Evolutionary conservation across 2,888 invertebrate species (phyloP).

Genomic region (Leucania comma): DNA sequence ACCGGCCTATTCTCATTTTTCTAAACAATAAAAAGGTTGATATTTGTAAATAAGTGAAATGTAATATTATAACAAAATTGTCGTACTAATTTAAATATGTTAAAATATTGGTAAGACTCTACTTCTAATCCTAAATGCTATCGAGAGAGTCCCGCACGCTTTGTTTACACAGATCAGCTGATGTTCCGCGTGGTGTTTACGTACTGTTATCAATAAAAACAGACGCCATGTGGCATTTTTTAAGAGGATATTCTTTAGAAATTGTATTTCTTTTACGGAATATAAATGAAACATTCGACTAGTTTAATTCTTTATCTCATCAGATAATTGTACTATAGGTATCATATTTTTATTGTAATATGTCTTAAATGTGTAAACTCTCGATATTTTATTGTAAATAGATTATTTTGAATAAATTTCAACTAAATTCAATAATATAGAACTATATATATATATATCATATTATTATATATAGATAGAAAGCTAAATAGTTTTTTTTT

Average conservation of each 20-base stretch:
- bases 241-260: constrained; percentile 13
- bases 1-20: constrained; percentile 90
- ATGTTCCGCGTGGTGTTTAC: constrained; percentile 74
- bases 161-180: constrained; percentile 88
- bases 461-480: no score
- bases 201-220: constrained; percentile 58
- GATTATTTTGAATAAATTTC: no score
- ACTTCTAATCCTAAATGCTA: constrained; percentile 46
- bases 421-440: no score
- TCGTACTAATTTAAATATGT: constrained; percentile 3
- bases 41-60: constrained; percentile 68
- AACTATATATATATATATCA: no score
- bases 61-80: constrained; percentile 42
- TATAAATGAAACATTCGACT: constrained; percentile 14
- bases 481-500: no score
- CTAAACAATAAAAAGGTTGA: constrained; percentile 85
- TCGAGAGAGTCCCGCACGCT: constrained; percentile 70
- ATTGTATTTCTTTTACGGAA: constrained; percentile 20
- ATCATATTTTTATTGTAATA: no score
- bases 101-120: constrained; percentile 12
- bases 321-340: no score
- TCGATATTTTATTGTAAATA: no score
- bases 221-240: constrained; percentile 43
- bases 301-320: constrained; percentile 11
- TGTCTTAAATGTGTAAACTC: no score